Percentiles rank a stretch among this genome's conserved stretches.
Conservation (phyloP, 1,140 invertebrate genomes). For the Drosophila watanabei region DNA sequence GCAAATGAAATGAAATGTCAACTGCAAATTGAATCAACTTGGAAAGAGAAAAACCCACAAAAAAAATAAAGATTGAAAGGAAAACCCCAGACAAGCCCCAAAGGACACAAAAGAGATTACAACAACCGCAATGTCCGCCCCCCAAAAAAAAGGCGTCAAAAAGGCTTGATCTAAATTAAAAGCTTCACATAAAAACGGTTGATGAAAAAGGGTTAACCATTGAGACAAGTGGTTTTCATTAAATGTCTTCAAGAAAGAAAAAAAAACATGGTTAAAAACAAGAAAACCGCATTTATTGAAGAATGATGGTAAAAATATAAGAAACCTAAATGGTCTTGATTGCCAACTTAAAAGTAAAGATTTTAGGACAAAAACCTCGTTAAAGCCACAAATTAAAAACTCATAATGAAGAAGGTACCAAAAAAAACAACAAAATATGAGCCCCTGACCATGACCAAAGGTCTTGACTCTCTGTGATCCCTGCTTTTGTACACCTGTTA, state of each 20-base stretch:
- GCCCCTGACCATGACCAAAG: slow-evolving; percentile 33
- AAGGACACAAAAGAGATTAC: slow-evolving; percentile 20
- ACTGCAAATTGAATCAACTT: slow-evolving; percentile 50
- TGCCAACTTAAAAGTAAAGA: not conserved
- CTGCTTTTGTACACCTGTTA: slow-evolving; percentile 8
- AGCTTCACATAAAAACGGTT: slow-evolving; percentile 3
- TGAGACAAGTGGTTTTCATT: slow-evolving; percentile 35
- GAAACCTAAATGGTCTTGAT: not conserved
- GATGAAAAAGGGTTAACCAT: slow-evolving; percentile 16
- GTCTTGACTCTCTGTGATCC: slow-evolving; percentile 14
- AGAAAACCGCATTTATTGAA: not conserved
- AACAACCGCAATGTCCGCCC: slow-evolving; percentile 5
- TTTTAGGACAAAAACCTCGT: not conserved
- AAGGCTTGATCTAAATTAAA: slow-evolving; percentile 24
- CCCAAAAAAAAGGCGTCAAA: slow-evolving; percentile 24
- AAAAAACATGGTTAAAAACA: not conserved
- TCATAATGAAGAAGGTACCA: not conserved
- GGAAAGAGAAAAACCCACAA: slow-evolving; percentile 3
- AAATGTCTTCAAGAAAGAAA: not conserved
- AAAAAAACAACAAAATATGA: not conserved
- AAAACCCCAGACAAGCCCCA: not conserved
- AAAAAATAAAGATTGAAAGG: not conserved
- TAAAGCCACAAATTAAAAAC: slow-evolving; percentile 32
- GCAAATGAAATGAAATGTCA: slow-evolving; percentile 45
- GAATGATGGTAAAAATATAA: not conserved